Base-by-base conservation (phyloP, 2,888 invertebrate genomes). In the Xestoiulus laeticollis region DNA sequence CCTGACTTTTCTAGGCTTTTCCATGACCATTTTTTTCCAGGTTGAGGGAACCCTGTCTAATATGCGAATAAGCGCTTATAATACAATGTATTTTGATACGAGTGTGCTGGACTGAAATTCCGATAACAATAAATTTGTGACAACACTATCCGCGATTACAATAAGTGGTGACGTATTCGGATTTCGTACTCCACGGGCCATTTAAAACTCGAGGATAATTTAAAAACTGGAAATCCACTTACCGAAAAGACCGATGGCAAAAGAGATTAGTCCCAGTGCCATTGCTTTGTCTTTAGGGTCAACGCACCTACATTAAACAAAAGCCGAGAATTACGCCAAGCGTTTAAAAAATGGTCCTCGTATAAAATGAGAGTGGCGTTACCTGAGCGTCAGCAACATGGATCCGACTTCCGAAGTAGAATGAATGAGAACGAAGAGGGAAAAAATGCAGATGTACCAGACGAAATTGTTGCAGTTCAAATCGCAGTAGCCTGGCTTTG, bases 331-430 rank as follows among this genome's bases (percentile, higher is more conserved):
- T 68, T n/a, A 59, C 12, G 19, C 19, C 14, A 59, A n/a, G 3
- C 1, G 5, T 59, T 8, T 2, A n/a, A n/a, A 59, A 59, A 4
- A 59, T 59, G 5, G 1, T 43, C 53, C 16, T 14, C 26, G 12
- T 68, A 12, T 26, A 19, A 68, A 3, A 68, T 68, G 22, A 68
- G 1, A n/a, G 68, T 10, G 26, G 19, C 78, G 53, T 86, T 87
- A 90, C 90, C 90, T 89, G 92, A 98, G 94, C 89, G 97, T 97
- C 89, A 98, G 94, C 90, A 98, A 92, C 94, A 97, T 97, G 86
- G 96, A 96, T 88, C 97, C 97, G 86, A 97, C 97, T 92, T 98
- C 98, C 48, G 96, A 96, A 87, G 96, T 97, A 89, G 97, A 97
- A 92, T 97, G 97, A 90, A 97, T 95, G 92, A 98, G 96, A 92